phyloP scores from a whole-genome alignment of 2,888 invertebrate species.

The Cerastoderma edule region DNA sequence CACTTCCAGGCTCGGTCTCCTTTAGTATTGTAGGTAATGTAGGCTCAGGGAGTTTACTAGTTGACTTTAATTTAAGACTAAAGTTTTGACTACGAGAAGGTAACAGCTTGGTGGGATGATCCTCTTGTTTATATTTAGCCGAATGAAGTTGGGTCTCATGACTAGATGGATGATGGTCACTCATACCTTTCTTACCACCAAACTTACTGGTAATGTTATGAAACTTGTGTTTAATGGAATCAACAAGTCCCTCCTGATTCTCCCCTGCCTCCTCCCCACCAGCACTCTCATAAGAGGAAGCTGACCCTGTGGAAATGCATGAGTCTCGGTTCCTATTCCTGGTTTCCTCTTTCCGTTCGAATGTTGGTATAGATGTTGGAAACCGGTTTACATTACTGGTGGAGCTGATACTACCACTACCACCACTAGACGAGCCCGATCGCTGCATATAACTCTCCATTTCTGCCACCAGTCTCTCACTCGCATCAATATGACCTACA shows the following conservation, averaged over 20 bases:
- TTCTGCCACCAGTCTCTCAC: conserved; percentile 75
- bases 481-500: conserved; percentile 62
- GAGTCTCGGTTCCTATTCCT: conserved; percentile 68
- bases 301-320: conserved; percentile 69
- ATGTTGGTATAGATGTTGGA: conserved; percentile 63
- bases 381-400: conserved; percentile 61
- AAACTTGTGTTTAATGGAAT: conserved; percentile 74
- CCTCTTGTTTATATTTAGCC: conserved; percentile 37
- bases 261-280: conserved; percentile 39
- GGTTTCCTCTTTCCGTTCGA: conserved; percentile 47
- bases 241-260: conserved; percentile 68
- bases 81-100: conserved; percentile 39
- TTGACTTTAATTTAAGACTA: conserved; percentile 44
- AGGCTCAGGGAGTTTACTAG: conserved; percentile 31
- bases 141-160: conserved; percentile 16
- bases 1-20: conserved; percentile 71
- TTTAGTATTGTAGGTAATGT: conserved; percentile 66
- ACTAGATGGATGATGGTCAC: conserved; percentile 14
- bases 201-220: conserved; percentile 69
- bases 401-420: conserved; percentile 52
- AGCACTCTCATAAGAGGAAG: conserved; percentile 75
- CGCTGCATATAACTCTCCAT: conserved; percentile 78
- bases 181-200: conserved; percentile 48
- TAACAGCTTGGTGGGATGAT: conserved; percentile 43
- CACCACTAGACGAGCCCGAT: conserved; percentile 62